Evolutionary conservation across 2,888 invertebrate genomes (phyloP).

Genomic region (Nomada flava): DNA sequence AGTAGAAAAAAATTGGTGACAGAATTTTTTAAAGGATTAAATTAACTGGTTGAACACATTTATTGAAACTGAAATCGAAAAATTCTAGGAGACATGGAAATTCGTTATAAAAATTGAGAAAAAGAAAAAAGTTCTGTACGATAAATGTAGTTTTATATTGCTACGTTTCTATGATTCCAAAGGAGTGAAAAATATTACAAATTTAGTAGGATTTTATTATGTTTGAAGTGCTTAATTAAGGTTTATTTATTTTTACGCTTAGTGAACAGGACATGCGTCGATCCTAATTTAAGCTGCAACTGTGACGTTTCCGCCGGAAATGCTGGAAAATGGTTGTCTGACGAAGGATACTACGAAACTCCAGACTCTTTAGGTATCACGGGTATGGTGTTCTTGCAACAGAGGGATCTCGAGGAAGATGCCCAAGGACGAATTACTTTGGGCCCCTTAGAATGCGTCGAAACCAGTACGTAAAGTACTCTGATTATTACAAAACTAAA

Average conservation of each 20-base stretch:
- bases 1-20: too few relatives aligned
- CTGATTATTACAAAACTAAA: too few relatives aligned
- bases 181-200: too few relatives aligned
- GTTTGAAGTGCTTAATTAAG: neutral
- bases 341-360: constrained; percentile 93
- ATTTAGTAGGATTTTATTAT: too few relatives aligned
- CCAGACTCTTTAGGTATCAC: constrained; percentile 94
- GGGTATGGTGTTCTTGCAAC: constrained; percentile 95
- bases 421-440: constrained; percentile 95
- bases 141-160: neutral
- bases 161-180: too few relatives aligned
- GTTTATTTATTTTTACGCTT: neutral
- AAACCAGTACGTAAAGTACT: constrained; percentile 91
- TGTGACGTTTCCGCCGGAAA: constrained; percentile 95
- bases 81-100: too few relatives aligned
- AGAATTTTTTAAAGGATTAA: too few relatives aligned
- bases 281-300: constrained; percentile 93
- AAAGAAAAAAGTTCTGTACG: neutral
- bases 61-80: too few relatives aligned
- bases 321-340: constrained; percentile 94
- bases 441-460: constrained; percentile 96
- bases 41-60: too few relatives aligned
- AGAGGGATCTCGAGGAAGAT: constrained; percentile 92
- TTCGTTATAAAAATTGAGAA: too few relatives aligned
- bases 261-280: constrained; percentile 92